Evolutionary conservation across 1,140 invertebrate species (phyloP).

Genomic region (Maniola jurtina): DNA sequence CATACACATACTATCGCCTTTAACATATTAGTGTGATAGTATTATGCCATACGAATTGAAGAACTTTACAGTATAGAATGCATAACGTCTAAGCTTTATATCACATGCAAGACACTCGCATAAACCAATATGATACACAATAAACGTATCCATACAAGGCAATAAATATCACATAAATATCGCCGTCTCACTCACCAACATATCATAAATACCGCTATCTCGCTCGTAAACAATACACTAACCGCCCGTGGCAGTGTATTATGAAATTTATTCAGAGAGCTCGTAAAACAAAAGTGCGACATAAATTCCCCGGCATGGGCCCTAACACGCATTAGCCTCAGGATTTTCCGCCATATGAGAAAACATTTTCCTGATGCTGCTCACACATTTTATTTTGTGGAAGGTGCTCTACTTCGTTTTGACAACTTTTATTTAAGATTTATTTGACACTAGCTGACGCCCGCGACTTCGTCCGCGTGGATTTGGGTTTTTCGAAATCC

Average conservation of each 20-base stretch:
- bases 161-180: conserved; percentile 7
- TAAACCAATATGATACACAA: conserved; percentile 12
- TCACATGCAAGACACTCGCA: neutral
- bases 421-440: neutral
- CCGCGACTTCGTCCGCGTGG: too few relatives aligned
- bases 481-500: too few relatives aligned
- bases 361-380: conserved; percentile 60
- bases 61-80: neutral
- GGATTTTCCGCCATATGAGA: conserved; percentile 70
- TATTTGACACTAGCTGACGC: too few relatives aligned
- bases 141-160: conserved; percentile 9
- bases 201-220: conserved; percentile 40
- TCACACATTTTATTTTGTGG: conserved; percentile 35
- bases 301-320: conserved; percentile 54
- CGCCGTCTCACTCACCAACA: conserved; percentile 23
- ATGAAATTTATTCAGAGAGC: conserved; percentile 59
- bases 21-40: too few relatives aligned
- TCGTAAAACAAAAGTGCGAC: conserved; percentile 68
- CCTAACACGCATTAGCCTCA: conserved; percentile 56
- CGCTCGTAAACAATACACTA: conserved; percentile 38
- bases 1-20: too few relatives aligned
- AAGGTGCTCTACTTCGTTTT: conserved; percentile 48
- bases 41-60: too few relatives aligned
- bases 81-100: neutral
- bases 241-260: conserved; percentile 37